Evolutionary conservation across 1,140 invertebrate genomes (phyloP).

Genomic region (Macrostomum lignano): DNA sequence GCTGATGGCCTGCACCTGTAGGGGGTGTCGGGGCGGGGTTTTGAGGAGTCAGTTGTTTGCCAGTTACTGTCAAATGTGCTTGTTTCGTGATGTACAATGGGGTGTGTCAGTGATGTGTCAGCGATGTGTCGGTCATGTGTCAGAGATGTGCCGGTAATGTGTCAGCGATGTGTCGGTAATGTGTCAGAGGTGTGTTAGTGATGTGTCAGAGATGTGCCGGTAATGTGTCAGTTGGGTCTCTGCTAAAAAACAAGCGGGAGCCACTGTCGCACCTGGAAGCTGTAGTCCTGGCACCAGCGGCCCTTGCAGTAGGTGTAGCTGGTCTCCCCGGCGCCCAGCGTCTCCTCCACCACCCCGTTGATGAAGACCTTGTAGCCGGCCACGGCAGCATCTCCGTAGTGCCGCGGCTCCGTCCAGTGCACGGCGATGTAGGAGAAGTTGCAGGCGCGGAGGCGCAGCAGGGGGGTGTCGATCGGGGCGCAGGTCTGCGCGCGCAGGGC

Average conservation of each 20-base stretch:
- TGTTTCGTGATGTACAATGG: no score
- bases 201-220: no score
- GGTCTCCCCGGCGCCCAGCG: constrained; percentile 16
- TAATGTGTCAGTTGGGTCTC: no score
- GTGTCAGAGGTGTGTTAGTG: no score
- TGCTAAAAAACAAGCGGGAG: not conserved
- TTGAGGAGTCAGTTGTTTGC: not conserved
- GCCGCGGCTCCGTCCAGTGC: constrained; percentile 25
- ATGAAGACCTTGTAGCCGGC: constrained; percentile 27
- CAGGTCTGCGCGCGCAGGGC: constrained; percentile 23
- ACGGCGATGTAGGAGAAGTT: constrained; percentile 28
- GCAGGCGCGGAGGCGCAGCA: constrained; percentile 14
- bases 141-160: no score
- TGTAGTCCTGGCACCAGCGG: constrained; percentile 23
- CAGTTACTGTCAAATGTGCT: not conserved
- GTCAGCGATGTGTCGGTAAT: no score
- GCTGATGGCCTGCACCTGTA: constrained; percentile 10
- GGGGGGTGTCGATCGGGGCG: constrained; percentile 14
- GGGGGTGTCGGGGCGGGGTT: not conserved
- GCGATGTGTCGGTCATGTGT: no score
- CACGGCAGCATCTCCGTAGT: constrained; percentile 20
- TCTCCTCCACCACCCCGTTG: constrained; percentile 21
- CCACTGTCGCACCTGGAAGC: constrained; percentile 24
- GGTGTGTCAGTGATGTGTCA: no score
- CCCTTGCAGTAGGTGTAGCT: constrained; percentile 22